Evolutionary conservation across 2,113 vertebrate species (phyloP).

Genomic region (Mellivora capensis): DNA sequence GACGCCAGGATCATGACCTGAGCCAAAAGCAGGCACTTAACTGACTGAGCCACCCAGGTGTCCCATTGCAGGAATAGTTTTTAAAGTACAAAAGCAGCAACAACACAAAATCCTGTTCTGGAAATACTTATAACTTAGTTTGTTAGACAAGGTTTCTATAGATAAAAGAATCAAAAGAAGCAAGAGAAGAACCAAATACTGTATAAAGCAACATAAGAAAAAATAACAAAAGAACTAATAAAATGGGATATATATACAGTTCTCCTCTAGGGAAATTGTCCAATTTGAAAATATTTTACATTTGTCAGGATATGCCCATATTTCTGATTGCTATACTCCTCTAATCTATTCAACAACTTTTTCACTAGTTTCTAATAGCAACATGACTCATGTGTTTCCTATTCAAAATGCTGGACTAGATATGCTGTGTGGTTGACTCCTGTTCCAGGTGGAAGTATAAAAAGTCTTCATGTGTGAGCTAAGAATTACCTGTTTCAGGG

Average conservation of each 20-base stretch:
- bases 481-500: neutral
- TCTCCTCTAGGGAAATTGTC: neutral
- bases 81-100: neutral
- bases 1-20: neutral
- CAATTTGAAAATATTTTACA: constrained; percentile 8
- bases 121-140: constrained; percentile 19
- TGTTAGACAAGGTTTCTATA: constrained; percentile 14
- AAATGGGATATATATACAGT: neutral
- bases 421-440: neutral
- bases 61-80: neutral
- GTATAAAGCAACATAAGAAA: constrained; percentile 22
- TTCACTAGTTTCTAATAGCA: neutral
- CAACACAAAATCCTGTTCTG: constrained; percentile 10
- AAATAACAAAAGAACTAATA: neutral
- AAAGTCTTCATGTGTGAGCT: neutral
- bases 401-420: neutral
- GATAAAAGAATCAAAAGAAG: constrained; percentile 13
- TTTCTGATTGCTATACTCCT: neutral
- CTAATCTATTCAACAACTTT: neutral
- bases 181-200: neutral
- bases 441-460: neutral
- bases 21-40: neutral
- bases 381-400: neutral
- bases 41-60: neutral
- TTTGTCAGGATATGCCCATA: neutral